Base-by-base conservation (phyloP, 2,113 vertebrate genomes). In the Pimephales promelas region DNA sequence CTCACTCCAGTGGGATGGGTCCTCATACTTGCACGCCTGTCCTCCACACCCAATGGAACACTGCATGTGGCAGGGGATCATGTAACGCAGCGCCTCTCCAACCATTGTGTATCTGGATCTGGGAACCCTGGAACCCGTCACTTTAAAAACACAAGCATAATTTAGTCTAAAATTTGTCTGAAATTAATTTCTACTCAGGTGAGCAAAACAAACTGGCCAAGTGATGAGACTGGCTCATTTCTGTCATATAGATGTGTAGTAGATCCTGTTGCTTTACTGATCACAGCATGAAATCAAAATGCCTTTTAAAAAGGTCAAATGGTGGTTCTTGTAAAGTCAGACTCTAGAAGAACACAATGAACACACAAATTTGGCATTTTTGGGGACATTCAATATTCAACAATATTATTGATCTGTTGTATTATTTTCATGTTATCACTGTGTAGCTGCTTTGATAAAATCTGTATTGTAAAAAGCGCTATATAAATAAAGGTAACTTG, bases 41-140 rank as follows among this genome's bases (percentile, higher is more conserved):
- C 98, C 97, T 0, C 98, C 97, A 36, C 98, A 99, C 0, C 97
- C 94, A 96, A 99, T 95, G 13, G 98, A 99, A 88, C 97, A 99
- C 84, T 98, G 97, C 97, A 99, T 92, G 88, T 95, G 95, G 3
- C 96, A 95, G 0, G 98, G 98, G 84, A 99, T 98, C 64, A 98
- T 96, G n/a, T 97, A 96, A 28, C 97, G 95, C 85, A 99, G 93
- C 5, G 93, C 96, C 87, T 99, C 98, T 14, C 97, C 97, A 52
- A 99, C 94, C 92, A 97, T 97, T 0, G 97, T 99, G 88, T 99
- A 99, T 89, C 97, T 98, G 31, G 98, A 95, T 22, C 96, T 95
- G 0, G 98, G 97, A 66, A 95, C 93, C 89, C 93, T 88, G 0
- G 45, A 68, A 81, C 78, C 61, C 26, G 16, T 81, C 78, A 81